These are phyloP conservation scores for Manacus vitellinus DNA, from an alignment of 2,113 vertebrate species.

Conservation along the genomic window DNA sequence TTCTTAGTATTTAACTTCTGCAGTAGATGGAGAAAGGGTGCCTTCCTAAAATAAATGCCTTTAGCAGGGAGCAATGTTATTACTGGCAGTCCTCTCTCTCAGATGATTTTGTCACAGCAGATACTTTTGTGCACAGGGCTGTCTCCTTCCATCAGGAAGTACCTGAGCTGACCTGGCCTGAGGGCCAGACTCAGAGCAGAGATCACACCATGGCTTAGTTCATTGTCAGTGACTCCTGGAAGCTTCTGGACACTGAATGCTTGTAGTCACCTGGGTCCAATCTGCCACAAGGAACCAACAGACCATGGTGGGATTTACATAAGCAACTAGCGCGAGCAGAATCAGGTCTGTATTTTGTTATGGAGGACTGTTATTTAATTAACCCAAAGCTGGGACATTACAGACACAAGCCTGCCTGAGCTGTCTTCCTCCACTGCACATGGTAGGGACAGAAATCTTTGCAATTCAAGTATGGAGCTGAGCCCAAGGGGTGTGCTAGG, in stretches of 20 bases:
- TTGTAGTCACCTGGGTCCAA: not conserved
- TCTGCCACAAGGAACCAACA: not conserved
- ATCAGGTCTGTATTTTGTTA: not conserved
- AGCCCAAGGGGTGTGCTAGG: not conserved
- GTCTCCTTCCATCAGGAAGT: not conserved
- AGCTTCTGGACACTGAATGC: not conserved
- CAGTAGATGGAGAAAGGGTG: not conserved
- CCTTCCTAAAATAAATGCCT: not conserved
- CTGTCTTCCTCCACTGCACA: rapidly evolving
- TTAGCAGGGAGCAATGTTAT: not conserved
- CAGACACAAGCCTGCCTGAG: not conserved
- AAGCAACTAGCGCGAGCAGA: not conserved
- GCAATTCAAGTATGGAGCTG: not conserved
- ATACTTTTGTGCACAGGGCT: not conserved
- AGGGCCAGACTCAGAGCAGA: rapidly evolving
- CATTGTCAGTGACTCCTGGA: not conserved
- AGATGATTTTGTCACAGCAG: not conserved
- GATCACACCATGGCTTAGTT: not conserved
- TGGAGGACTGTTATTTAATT: not conserved
- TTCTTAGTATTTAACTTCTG: not conserved
- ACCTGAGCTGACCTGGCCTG: not conserved
- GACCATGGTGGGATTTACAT: rapidly evolving
- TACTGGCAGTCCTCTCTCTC: not conserved
- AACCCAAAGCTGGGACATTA: not conserved
- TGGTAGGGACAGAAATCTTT: not conserved